Percentiles rank a stretch among this genome's conserved stretches.
Evolutionary conservation across 2,888 invertebrate genomes (phyloP).

Genomic region (Junonia oenone): DNA sequence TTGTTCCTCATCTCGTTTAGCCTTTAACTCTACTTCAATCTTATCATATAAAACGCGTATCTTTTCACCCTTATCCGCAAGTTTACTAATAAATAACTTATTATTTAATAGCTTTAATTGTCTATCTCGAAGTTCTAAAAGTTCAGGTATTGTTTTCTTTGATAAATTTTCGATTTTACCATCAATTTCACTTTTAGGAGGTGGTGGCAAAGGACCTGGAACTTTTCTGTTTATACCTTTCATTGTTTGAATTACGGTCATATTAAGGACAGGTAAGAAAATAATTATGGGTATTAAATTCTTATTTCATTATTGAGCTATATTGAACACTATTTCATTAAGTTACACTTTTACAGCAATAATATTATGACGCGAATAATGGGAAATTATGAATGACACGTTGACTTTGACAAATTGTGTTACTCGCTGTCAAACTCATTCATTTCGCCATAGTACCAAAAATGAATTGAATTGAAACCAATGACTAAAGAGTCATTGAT

Average conservation of each 20-base stretch:
- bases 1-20: constrained; percentile 70
- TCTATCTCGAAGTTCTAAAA: constrained; percentile 74
- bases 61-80: constrained; percentile 81
- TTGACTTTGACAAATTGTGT: background rate
- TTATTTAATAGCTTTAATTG: constrained; percentile 76
- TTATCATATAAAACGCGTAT: constrained; percentile 68
- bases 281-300: background rate
- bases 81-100: constrained; percentile 72
- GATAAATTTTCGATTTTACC: constrained; percentile 74
- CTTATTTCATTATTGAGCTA: background rate
- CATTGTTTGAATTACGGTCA: constrained; percentile 42
- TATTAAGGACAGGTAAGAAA: background rate
- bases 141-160: constrained; percentile 64
- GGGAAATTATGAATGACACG: background rate
- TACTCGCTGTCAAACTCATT: too few relatives aligned
- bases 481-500: too few relatives aligned
- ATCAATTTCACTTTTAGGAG: constrained; percentile 70
- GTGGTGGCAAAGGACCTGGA: constrained; percentile 66
- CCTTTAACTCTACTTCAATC: constrained; percentile 65
- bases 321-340: too few relatives aligned
- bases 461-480: too few relatives aligned
- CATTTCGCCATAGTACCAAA: too few relatives aligned
- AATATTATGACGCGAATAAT: too few relatives aligned
- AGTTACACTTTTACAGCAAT: too few relatives aligned
- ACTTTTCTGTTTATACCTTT: constrained; percentile 60